Evolutionary conservation across 1,140 invertebrate genomes (phyloP), one percentile per base, ranked within the genome.

Genomic region (Pinna nobilis): DNA sequence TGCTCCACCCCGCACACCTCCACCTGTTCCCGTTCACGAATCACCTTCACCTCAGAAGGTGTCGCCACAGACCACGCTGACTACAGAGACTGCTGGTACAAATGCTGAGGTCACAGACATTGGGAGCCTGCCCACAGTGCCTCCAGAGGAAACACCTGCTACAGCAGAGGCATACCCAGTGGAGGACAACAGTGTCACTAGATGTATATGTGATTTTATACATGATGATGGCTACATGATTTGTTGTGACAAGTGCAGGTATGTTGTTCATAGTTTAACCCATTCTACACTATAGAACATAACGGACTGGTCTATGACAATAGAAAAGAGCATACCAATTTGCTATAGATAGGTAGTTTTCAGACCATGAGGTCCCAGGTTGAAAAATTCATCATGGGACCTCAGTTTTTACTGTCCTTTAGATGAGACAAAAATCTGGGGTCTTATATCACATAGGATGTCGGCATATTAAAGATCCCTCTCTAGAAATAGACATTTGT

Each of bases 201-300:
- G 96, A 53, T 98, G 97, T 88, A 96, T 98, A 79, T 98, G 96
- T 91, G 95, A 97, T 80, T 96, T 96, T 82, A 93, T 95, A 39
- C 97, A 98, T 87, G 97, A 98, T 87, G 97, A 98, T 90, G 97
- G 97, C 6, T 98, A 98, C 85, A 98, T 98, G 97, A 98, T 98
- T 65, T 97, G 96, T 89, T 98, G 97, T 90, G 97, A 98, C 87
- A 91, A 92, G 60, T 94, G 94, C 86, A 91, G 92, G 92, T 93
- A 92, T 93, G 90, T 39, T 37, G 39, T n/a, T 44, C 11, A 47
- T 33, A n/a, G 9, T n/a, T n/a, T n/a, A n/a, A n/a, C n/a, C n/a
- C n/a, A n/a, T n/a, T n/a, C n/a, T n/a, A n/a, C n/a, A n/a, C n/a
- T n/a, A n/a, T n/a, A n/a, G n/a, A n/a, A n/a, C n/a, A n/a, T n/a